Base-by-base conservation (phyloP, 2,113 vertebrate genomes). In the Leptobrachium leishanense region DNA sequence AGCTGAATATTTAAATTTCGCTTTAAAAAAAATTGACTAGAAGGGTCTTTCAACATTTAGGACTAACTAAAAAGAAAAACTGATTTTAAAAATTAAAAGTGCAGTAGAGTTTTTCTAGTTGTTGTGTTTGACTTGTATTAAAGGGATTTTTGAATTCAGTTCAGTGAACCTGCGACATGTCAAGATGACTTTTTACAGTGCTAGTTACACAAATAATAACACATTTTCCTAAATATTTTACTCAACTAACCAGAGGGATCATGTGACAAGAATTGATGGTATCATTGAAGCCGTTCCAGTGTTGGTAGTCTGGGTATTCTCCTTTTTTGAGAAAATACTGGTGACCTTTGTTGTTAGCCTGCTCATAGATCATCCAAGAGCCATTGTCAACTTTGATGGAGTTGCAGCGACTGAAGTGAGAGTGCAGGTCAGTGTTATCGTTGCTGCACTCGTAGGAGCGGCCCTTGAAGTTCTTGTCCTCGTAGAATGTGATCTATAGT, bases 291-390 rank as follows among this genome's bases (percentile, higher is more conserved):
- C 44, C 2, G 57, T 82, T 70, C 76, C 82, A 78, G 43, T 85
- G 78, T 78, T 53, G 82, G 72, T 83, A 83, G 82, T 72, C 46
- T 0, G 81, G 79, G 79, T 82, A 83, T 69, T 85, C 83, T 76
- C 74, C 74, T 55, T 68, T 75, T 4, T 79, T 59, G 84, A 87
- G 63, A 53, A 88, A 85, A 68, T 85, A 82, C 76, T 89, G 82
- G 82, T 1, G 0, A 31, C 85, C 85, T n/a, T 82, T 39, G 0
- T 73, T 86, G 77, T 77, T 82, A 54, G 50, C 69, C 6, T 77
- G 83, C 77, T 90, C 83, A 0, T 76, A 85, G 39, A 84, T 40
- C 85, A 85, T 86, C 85, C 85, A 91, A 69, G 79, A 85, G 55
- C 71, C 82, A 5, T 87, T 87, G 82, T 84, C 82, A 77, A 76